Conservation (phyloP, 2,888 invertebrate species). For the Rhorus exstirpatorius region DNA sequence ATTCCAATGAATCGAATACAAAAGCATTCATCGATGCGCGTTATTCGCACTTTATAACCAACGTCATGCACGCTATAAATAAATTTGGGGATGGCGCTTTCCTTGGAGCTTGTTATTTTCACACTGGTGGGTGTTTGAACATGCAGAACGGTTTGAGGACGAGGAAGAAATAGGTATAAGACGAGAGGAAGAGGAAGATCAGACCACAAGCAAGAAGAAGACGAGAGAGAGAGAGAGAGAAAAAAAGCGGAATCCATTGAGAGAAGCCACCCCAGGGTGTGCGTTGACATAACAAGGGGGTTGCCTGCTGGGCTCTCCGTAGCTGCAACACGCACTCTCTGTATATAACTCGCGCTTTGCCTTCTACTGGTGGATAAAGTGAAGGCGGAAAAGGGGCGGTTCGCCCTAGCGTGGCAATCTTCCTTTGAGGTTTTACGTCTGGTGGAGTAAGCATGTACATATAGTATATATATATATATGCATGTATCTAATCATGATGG, state of each 20-base stretch:
- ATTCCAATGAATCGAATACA: slow-evolving; percentile 7
- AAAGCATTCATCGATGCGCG: slow-evolving; percentile 34
- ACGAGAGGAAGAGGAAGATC: slow-evolving; percentile 16
- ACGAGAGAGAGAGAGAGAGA: slow-evolving; percentile 67
- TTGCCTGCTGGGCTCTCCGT: slow-evolving; percentile 52
- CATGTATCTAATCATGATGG: slow-evolving; percentile 32
- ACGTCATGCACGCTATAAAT: slow-evolving; percentile 70
- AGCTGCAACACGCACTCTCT: slow-evolving; percentile 27
- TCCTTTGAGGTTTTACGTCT: slow-evolving; percentile 78
- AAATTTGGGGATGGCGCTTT: slow-evolving; percentile 75
- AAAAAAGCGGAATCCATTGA: slow-evolving; percentile 78
- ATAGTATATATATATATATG: slow-evolving; percentile 5
- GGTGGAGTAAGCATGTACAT: slow-evolving; percentile 15
- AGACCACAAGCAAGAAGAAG: slow-evolving; percentile 54
- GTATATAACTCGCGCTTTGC: slow-evolving; percentile 44
- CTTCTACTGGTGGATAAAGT: slow-evolving; percentile 61
- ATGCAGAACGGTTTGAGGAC: slow-evolving; percentile 19
- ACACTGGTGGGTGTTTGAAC: slow-evolving; percentile 76
- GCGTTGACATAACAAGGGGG: slow-evolving; percentile 81
- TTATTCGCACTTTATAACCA: background rate
- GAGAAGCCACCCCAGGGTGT: slow-evolving; percentile 73
- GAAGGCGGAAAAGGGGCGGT: slow-evolving; percentile 72
- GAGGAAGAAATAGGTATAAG: background rate
- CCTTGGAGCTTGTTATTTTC: slow-evolving; percentile 84
- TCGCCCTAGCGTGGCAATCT: slow-evolving; percentile 76